These are phyloP conservation scores for Ardeotis arabs DNA, from an alignment of 2,113 vertebrate species.

Conservation along the genomic window DNA sequence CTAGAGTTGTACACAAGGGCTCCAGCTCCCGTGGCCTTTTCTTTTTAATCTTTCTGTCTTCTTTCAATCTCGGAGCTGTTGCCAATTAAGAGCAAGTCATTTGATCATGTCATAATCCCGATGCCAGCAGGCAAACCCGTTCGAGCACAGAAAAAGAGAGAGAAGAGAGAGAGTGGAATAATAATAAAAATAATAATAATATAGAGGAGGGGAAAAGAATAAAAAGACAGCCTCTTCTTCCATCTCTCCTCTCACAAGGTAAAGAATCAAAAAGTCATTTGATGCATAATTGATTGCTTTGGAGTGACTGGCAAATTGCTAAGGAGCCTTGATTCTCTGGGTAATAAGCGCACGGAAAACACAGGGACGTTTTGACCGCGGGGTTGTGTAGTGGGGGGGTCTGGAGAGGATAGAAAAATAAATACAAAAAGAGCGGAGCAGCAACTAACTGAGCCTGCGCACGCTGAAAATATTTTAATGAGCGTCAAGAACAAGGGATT, in stretches of 20 bases:
- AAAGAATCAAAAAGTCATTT: constrained; percentile 77
- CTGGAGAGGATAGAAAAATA: constrained; percentile 37
- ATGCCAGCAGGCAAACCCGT: constrained; percentile 64
- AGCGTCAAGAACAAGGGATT: constrained; percentile 45
- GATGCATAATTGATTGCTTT: constrained; percentile 81
- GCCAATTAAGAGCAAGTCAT: constrained; percentile 72
- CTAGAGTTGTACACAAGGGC: background rate
- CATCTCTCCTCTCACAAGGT: constrained; percentile 64
- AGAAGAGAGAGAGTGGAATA: background rate
- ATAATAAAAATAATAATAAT: constrained; percentile 66
- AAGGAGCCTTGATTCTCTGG: constrained; percentile 66
- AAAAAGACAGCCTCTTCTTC: constrained; percentile 9
- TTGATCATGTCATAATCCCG: constrained; percentile 51
- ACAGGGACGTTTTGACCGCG: constrained; percentile 64
- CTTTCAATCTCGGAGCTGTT: constrained; percentile 5
- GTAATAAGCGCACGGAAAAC: constrained; percentile 60
- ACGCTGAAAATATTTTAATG: constrained; percentile 66
- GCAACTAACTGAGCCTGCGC: background rate
- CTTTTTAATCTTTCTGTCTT: constrained; percentile 13
- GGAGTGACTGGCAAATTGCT: constrained; percentile 66
- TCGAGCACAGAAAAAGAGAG: background rate
- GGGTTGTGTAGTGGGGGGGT: constrained; percentile 35
- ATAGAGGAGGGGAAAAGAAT: constrained; percentile 10
- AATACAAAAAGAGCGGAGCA: background rate
- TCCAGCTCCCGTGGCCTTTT: background rate